phyloP scores from a whole-genome alignment of 2,797 vertebrate species.

The Melanotaenia trifasciata region DNA sequence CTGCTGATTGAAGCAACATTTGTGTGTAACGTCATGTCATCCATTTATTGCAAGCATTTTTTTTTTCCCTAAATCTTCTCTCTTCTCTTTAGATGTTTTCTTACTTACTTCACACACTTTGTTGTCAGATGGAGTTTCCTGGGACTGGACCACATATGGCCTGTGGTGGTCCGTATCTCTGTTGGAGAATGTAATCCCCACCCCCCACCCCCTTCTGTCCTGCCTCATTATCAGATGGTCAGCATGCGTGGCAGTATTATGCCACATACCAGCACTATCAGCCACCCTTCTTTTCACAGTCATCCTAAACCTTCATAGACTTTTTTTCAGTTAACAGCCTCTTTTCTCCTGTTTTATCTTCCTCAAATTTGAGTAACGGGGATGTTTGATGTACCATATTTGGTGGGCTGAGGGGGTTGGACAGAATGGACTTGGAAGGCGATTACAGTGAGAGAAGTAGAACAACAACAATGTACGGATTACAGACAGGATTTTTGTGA shows the following conservation, averaged over 20 bases:
- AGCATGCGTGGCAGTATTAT: constrained; percentile 38
- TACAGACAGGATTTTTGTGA: constrained; percentile 84
- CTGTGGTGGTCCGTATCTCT: constrained; percentile 53
- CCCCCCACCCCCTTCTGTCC: constrained; percentile 31
- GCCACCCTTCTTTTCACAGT: constrained; percentile 12
- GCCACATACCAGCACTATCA: constrained; percentile 48
- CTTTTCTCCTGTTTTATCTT: constrained; percentile 39
- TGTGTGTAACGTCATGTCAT: constrained; percentile 56
- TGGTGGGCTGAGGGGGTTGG: constrained; percentile 35
- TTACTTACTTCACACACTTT: constrained; percentile 42
- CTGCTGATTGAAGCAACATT: constrained; percentile 54
- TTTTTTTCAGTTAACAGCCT: constrained; percentile 15
- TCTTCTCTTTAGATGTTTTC: constrained; percentile 43
- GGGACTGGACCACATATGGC: constrained; percentile 68
- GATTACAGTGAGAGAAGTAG: constrained; percentile 78
- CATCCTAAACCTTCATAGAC: constrained; percentile 22
- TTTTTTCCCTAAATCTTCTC: constrained; percentile 43
- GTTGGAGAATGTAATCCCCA: constrained; percentile 62
- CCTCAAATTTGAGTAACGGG: constrained; percentile 29
- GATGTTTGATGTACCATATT: constrained; percentile 57
- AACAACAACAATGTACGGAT: constrained; percentile 83
- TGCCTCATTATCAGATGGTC: constrained; percentile 65
- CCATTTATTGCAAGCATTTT: constrained; percentile 62
- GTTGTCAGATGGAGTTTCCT: constrained; percentile 76
- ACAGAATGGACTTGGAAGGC: constrained; percentile 68